Evolutionary conservation across 1,140 invertebrate species (phyloP).

Genomic region (Bombus sibiricus): DNA sequence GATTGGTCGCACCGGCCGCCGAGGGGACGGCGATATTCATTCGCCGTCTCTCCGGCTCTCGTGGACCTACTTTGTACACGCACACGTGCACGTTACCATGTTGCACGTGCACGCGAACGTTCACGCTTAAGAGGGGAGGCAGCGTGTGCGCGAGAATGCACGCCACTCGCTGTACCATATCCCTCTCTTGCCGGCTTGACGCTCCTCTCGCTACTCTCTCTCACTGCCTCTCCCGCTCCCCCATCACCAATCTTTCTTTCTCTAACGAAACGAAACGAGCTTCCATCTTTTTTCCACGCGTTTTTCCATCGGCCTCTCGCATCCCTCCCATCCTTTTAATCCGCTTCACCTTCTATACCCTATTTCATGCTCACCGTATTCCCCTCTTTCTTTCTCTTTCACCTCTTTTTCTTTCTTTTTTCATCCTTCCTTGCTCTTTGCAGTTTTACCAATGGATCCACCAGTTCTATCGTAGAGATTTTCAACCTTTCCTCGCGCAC

Average conservation of each 20-base stretch:
- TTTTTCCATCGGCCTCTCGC: conserved; percentile 11
- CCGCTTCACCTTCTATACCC: conserved; percentile 9
- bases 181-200: conserved; percentile 24
- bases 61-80: conserved; percentile 75
- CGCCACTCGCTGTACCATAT: conserved; percentile 54
- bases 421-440: not conserved
- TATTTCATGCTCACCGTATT: not conserved
- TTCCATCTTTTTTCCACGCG: conserved; percentile 1
- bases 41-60: conserved; percentile 69
- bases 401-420: not conserved
- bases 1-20: conserved; percentile 78
- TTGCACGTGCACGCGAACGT: conserved; percentile 56
- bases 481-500: not conserved
- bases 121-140: conserved; percentile 33
- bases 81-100: conserved; percentile 46
- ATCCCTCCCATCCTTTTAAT: conserved; percentile 19
- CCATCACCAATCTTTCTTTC: not conserved
- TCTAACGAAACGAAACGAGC: not conserved
- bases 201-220: conserved; percentile 13
- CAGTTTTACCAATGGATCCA: conserved; percentile 14
- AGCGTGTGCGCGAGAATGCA: conserved; percentile 43
- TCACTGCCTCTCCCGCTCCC: not conserved
- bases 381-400: conserved; percentile 3
- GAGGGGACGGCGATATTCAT: conserved; percentile 79
- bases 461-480: conserved; percentile 10